Conservation (phyloP, 2,113 vertebrate species). For the Calyptommatus sinebrachiatus region DNA sequence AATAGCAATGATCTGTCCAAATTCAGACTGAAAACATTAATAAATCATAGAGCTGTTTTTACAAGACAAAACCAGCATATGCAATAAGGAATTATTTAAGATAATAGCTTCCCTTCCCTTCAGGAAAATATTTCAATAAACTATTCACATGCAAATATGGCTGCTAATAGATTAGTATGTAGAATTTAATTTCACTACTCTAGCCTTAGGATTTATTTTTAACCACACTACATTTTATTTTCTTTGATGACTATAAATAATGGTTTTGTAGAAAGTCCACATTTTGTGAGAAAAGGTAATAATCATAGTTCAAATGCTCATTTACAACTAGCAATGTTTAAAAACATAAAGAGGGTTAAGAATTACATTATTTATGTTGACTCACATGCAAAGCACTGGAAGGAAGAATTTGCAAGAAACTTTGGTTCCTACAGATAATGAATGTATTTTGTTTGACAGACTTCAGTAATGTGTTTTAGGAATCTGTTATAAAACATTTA, state of each 20-base stretch:
- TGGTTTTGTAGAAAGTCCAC: background rate
- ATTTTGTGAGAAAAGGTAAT: background rate
- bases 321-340: background rate
- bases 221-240: no score
- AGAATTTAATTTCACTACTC: background rate
- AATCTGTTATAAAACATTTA: no score
- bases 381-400: background rate
- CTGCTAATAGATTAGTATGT: background rate
- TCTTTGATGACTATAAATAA: background rate
- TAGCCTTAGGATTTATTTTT: background rate
- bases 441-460: background rate
- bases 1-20: constrained; percentile 13
- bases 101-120: background rate
- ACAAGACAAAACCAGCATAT: background rate
- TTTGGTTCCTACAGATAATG: background rate
- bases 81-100: background rate
- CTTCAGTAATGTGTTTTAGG: no score
- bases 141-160: background rate
- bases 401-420: background rate
- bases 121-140: background rate
- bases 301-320: background rate
- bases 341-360: background rate
- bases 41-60: background rate
- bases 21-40: background rate
- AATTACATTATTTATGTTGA: background rate